Evolutionary conservation across 2,797 vertebrate genomes (phyloP), one percentile per base, ranked within the genome.

Genomic region (Sebastes baramenuke): DNA sequence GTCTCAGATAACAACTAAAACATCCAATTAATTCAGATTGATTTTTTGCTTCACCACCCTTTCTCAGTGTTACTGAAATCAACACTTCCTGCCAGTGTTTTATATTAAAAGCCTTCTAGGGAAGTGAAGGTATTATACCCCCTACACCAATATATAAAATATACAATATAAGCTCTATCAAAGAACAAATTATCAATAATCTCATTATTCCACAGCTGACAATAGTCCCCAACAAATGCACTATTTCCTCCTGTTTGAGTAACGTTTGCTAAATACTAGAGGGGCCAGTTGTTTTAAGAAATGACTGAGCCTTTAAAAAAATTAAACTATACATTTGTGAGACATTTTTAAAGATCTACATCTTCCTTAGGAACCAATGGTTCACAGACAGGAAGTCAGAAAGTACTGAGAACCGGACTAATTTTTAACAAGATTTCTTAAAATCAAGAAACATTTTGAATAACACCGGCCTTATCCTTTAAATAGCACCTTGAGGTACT

Each of bases 211-310:
- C 6, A 1, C 61, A 7, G 2, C 12, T 68, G 30, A 60, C 55
- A 42, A 42, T 42, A 42, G 38, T 42, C 14, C 38, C 14, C 16
- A 46, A 46, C 16, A 46, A 46, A 46, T 46, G 42, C 16, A 18
- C 16, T 46, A 46, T 18, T 46, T 46, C 0, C 16, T 46, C 42
- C 16, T 20, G 42, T 46, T 0, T 18, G 42, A 46, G 16, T 46
- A 18, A 46, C 16, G 1, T 46, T 46, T 18, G 16, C 0, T 46
- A 46, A 46, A 46, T 0, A 8, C 16, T 46, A 18, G 0, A 46
- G 42, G 0, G 42, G 42, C 42, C 0, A 0, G 38, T 7, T 29
- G 25, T 8, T 49, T 67, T 49, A 46, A 46, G 14, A 42, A 27
- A 66, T 58, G 2, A 58, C 4, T 58, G 12, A 16, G 24, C 55